Evolutionary conservation across 2,113 vertebrate species (phyloP), one percentile per base, ranked within the genome.

Genomic region (Gymnorhina tibicen): DNA sequence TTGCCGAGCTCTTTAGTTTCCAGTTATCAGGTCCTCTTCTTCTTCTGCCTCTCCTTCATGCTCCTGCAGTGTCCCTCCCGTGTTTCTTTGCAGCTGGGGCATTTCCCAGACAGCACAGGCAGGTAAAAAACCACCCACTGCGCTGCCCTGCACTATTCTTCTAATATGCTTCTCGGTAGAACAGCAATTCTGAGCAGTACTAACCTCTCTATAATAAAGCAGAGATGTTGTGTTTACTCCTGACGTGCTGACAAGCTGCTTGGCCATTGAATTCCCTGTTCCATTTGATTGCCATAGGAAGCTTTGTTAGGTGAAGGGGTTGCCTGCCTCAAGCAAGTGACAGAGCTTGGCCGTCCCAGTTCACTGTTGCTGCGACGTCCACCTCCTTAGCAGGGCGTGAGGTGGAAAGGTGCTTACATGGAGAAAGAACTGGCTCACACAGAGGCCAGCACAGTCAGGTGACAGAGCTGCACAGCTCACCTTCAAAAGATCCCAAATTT

Each of bases 1-100:
- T 37, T 87, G 15, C 44, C 91, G 93, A 83, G 47, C 86, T 93
- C 56, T 91, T 44, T 11, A 15, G 41, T 44, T 81, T 50, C 33
- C 79, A 78, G 27, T 67, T 93, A 66, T 47, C 35, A 26, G 35
- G 55, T 52, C 15, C 46, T 94, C 75, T 84, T 44, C 56, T 81
- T 52, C 86, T 95, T 44, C 79, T 76, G 32, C 55, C 39, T 85
- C 60, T 70, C 28, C 75, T 83, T 77, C 44, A 5, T 52, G 42
- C 22, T 84, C 50, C 50, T 70, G 30, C 21, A 62, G 17, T 2
- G 15, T 58, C 17, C 39, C 44, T 47, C 16, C 17, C 0, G 0
- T 56, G 50, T 49, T 75, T 67, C 41, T 76, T 21, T 19, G 46
- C 13, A 33, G 15, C 47, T 72, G 2, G 13, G 35, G 23, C 60